Evolutionary conservation across 2,113 vertebrate genomes (phyloP), one percentile per base, ranked within the genome.

Genomic region (Anolis sagrei): DNA sequence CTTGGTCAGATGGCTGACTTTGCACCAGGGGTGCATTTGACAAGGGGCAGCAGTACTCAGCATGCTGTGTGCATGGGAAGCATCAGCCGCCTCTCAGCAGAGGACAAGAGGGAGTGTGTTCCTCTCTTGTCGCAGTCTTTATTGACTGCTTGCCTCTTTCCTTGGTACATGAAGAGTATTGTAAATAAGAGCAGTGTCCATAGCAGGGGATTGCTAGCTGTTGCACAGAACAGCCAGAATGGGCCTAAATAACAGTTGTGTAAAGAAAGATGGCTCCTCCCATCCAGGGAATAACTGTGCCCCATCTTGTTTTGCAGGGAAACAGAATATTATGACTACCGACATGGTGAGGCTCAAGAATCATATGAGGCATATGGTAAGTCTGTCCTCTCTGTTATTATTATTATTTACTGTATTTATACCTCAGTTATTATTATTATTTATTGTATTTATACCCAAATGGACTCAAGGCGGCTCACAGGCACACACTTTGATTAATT

Each of bases 291-390:
- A 36, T 82, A 7, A 25, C 91, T 75, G n/a, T n/a, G 13, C 18
- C 81, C 13, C 79, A 0, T 88, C 89, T 93, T 95, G 69, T 73
- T 85, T 92, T 93, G 23, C 95, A 99, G 98, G 88, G 98, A 99
- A 49, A 99, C 98, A 79, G 98, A 99, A 93, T 99, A 99, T 95
- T 99, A 99, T 91, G 98, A 99, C 93, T 99, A 99, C 68, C 98
- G 98, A 92, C 98, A 99, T 6, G 98, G 98, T 86, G 98, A 99
- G 86, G 96, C 97, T 80, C 98, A 97, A 91, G 98, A 99, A 69
- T 95, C 97, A 44, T 99, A 99, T 62, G 98, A 99, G 93, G 94
- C 97, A 87, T 99, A 99, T 91, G 97, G 98, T 99, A 97, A 93
- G 95, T 95, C 74, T 94, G 94, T 87, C 77, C 88, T 83, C 77